Evolutionary conservation across 2,888 invertebrate species (phyloP), one percentile per base, ranked within the genome.

Genomic region (Conchocele bisecta): DNA sequence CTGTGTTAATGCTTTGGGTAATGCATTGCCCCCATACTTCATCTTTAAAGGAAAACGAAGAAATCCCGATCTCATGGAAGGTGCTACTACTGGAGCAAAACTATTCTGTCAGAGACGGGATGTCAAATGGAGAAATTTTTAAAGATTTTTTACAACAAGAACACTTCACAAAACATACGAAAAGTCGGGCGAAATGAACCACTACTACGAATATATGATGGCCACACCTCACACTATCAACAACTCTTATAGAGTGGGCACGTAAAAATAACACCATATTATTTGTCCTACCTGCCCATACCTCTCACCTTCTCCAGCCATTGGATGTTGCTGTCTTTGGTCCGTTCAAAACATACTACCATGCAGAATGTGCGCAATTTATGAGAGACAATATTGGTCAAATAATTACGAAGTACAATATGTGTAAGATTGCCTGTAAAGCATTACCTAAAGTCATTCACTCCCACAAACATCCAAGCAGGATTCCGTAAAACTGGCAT

Each of bases 311-410:
- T 9, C 41, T 68, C 37, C 59, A 67, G 29, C 69, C 63, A 1
- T 39, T 69, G 6, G 63, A 69, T 58, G 51, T 57, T 22, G 28
- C 35, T 1, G 26, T 57, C 4, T 70, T 58, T 58, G 63, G 50
- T 13, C 64, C 60, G 3, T 71, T 71, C 20, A 65, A 71, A 41
- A 60, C 9, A 4, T 60, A 53, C 22, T 71, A 59, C 26, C 44
- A 71, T 33, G 11, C 39, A 24, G 63, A 64, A 41, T 63, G 58
- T 68, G 31, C 50, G 11, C 2, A 24, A 6, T 68, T 22, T 26
- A 42, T 68, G 50, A 44, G 50, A 28, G 28, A 7, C 11, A 44
- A 68, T 20, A 48, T 60, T 44, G 54, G 56, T 6, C 37, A 60
- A 15, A 22, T 20, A 11, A 61, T 60, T 22, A 68, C 44, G 20